Percentiles rank a stretch among this genome's conserved stretches.
Conservation (phyloP, 2,113 vertebrate genomes). For the Cynoglossus semilaevis region DNA sequence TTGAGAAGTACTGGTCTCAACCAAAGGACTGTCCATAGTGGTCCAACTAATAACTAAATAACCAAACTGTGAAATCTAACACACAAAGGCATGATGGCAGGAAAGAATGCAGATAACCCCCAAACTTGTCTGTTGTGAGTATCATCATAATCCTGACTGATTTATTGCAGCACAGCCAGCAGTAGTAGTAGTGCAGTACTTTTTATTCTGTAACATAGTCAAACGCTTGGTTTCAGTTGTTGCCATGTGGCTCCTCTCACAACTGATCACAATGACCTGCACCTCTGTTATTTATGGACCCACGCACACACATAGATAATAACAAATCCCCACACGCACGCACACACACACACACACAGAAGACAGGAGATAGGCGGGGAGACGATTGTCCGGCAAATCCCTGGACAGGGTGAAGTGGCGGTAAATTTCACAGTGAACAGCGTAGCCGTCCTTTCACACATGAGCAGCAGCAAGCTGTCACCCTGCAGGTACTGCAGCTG, state of each 20-base stretch:
- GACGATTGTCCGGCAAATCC: slow-evolving; percentile 29
- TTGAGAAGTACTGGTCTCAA: too few relatives aligned
- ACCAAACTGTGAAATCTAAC: neutral
- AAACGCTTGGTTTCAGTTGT: neutral
- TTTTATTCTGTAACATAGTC: neutral
- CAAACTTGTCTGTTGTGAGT: too few relatives aligned
- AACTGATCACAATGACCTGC: slow-evolving; percentile 2
- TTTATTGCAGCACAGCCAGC: neutral
- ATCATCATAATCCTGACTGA: neutral
- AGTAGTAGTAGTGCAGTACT: too few relatives aligned
- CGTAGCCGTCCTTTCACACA: slow-evolving; percentile 11
- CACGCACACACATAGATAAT: slow-evolving; percentile 11
- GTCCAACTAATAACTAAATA: too few relatives aligned
- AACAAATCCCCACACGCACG: neutral
- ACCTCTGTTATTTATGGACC: slow-evolving; percentile 6
- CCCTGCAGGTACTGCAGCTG: neutral
- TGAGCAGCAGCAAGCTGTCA: neutral
- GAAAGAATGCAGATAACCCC: too few relatives aligned
- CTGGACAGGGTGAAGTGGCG: slow-evolving; percentile 25
- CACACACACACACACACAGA: too few relatives aligned
- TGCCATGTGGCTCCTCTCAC: neutral
- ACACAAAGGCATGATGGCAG: too few relatives aligned
- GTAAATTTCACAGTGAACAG: slow-evolving; percentile 18
- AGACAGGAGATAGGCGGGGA: neutral
- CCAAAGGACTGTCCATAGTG: too few relatives aligned